These are phyloP conservation scores for Troilus luridus DNA, from an alignment of 2,888 invertebrate species.

Conservation along the genomic window DNA sequence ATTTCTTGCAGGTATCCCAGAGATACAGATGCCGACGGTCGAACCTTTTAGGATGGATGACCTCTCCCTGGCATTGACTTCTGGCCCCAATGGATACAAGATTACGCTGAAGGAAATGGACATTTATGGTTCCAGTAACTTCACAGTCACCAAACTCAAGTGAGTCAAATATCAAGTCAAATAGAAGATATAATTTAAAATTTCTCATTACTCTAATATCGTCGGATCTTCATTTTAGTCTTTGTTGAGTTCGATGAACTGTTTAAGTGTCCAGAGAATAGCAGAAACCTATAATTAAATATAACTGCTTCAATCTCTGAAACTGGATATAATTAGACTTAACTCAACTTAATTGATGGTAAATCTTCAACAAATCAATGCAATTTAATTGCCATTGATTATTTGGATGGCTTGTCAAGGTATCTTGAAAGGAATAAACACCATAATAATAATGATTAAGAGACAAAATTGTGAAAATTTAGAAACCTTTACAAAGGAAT, in stretches of 20 bases:
- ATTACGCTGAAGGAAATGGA: conserved; percentile 70
- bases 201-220: background rate
- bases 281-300: background rate
- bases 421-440: too few relatives aligned
- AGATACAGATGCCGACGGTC: conserved; percentile 78
- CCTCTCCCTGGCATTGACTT: conserved; percentile 72
- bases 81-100: conserved; percentile 71
- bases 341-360: background rate
- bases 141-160: conserved; percentile 70
- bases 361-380: background rate
- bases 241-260: background rate
- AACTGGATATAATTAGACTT: background rate
- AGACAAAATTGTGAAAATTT: too few relatives aligned
- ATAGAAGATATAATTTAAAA: background rate
- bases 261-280: background rate
- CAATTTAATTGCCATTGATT: too few relatives aligned
- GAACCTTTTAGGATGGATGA: conserved; percentile 76
- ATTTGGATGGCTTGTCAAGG: too few relatives aligned
- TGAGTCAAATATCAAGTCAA: conserved; percentile 63
- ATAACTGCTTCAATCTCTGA: background rate
- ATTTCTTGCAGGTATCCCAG: conserved; percentile 71
- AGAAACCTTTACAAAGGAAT: too few relatives aligned
- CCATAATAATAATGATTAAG: too few relatives aligned
- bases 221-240: too few relatives aligned
- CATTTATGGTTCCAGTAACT: conserved; percentile 71